Conservation (phyloP, 2,797 vertebrate species). For the Rhodeus uyekii region DNA sequence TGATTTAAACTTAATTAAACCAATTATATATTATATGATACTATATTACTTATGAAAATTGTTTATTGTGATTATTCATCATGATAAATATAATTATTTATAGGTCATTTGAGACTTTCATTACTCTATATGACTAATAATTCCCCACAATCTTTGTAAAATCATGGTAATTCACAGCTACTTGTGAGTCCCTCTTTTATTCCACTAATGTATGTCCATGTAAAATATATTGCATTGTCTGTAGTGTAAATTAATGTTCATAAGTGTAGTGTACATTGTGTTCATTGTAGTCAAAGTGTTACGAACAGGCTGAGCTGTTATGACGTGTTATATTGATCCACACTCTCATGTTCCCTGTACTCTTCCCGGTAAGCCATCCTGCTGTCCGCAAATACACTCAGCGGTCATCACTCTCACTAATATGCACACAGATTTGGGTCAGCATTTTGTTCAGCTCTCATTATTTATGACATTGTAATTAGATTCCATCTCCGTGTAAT, state of each 20-base stretch:
- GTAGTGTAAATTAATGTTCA: background rate
- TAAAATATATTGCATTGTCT: background rate
- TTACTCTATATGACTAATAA: background rate
- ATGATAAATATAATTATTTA: background rate
- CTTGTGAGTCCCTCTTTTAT: background rate
- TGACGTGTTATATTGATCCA: slow-evolving; percentile 16
- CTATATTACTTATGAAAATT: background rate
- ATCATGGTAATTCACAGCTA: background rate
- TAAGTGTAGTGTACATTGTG: background rate
- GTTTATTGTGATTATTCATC: background rate
- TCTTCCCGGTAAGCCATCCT: slow-evolving; percentile 12
- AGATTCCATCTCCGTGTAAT: slow-evolving; percentile 47
- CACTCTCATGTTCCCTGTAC: slow-evolving; percentile 20
- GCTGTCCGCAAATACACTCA: slow-evolving; percentile 10
- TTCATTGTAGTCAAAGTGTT: background rate
- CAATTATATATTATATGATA: too few relatives aligned
- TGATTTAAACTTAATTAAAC: too few relatives aligned
- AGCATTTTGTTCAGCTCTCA: slow-evolving; percentile 50
- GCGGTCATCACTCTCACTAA: slow-evolving; percentile 3
- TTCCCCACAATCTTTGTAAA: background rate
- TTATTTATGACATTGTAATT: slow-evolving; percentile 37
- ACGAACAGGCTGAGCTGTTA: background rate
- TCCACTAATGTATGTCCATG: background rate
- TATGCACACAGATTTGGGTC: slow-evolving; percentile 37
- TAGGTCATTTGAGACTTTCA: background rate